These are phyloP conservation scores for Tychaedon coryphoeus DNA, from an alignment of 2,113 vertebrate genomes.

Conservation along the genomic window DNA sequence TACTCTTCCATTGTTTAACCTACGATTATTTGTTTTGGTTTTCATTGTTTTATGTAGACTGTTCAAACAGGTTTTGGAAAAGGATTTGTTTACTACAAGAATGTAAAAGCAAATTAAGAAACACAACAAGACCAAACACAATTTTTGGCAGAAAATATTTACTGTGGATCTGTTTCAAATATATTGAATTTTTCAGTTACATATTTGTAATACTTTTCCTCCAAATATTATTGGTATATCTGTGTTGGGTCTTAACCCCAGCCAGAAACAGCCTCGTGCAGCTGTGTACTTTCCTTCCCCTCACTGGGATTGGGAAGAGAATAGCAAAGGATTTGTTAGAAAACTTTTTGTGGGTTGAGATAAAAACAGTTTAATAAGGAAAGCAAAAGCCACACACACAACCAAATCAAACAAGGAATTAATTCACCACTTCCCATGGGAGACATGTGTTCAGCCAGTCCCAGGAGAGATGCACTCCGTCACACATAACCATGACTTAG, in stretches of 20 bases:
- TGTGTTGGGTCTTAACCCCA: neutral
- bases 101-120: neutral
- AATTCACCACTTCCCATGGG: neutral
- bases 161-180: neutral
- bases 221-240: neutral
- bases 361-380: neutral
- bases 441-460: neutral
- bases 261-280: neutral
- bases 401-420: neutral
- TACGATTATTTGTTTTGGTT: neutral
- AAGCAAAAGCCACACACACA: neutral
- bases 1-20: neutral
- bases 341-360: neutral
- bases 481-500: rapidly evolving
- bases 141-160: neutral
- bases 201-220: neutral
- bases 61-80: neutral
- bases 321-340: neutral
- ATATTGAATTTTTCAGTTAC: neutral
- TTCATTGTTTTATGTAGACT: neutral
- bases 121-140: neutral
- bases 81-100: neutral
- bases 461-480: neutral
- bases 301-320: neutral
- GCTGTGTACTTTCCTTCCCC: neutral